Base-by-base conservation (phyloP, 2,113 vertebrate species). In the Onychostoma macrolepis region DNA sequence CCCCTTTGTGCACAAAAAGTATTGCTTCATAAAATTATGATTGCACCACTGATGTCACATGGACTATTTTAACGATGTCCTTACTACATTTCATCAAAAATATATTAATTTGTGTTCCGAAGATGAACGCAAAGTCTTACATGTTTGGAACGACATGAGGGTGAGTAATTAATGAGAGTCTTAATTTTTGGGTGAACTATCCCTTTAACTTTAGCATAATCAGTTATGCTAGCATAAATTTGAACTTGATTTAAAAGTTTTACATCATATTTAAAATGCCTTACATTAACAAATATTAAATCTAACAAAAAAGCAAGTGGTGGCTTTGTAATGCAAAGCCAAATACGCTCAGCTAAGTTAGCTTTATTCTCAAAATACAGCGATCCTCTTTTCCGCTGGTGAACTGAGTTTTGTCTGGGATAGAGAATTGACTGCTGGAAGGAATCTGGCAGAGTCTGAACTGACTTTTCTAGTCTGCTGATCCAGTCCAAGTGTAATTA, bases 341-440 rank as follows among this genome's bases (percentile, higher is more conserved):
- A 11, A 72, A 72, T n/a, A 38, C 24, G 36, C 19, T 12, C 19
- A 41, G 19, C 36, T 45, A 45, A 76, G 13, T 76, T 26, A 56
- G 26, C 61, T 79, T 28, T 83, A 58, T 69, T 53, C 26, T 87
- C 61, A 69, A 69, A 84, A 84, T 30, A 75, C 78, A 48, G n/a
- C 30, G 21, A 65, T 58, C 56, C 41, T 33, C 19, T 76, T 74
- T 33, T 53, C 50, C 15, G 24, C 9, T 9, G n/a, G 30, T 74
- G 79, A 79, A 84, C 45, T 17, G 45, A 88, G 36, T 84, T 89
- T 74, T 58, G 38, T 78, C 48, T 84, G n/a, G 33, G 43, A 30
- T 45, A 77, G 2, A 78, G 6, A 38, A 38, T 65, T 26, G 61
- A 58, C 61, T 78, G 72, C n/a, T 78, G 75, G 82, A 74, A 80